Evolutionary conservation across 2,888 invertebrate genomes (phyloP).

Genomic region (Adelognathus sp.): DNA sequence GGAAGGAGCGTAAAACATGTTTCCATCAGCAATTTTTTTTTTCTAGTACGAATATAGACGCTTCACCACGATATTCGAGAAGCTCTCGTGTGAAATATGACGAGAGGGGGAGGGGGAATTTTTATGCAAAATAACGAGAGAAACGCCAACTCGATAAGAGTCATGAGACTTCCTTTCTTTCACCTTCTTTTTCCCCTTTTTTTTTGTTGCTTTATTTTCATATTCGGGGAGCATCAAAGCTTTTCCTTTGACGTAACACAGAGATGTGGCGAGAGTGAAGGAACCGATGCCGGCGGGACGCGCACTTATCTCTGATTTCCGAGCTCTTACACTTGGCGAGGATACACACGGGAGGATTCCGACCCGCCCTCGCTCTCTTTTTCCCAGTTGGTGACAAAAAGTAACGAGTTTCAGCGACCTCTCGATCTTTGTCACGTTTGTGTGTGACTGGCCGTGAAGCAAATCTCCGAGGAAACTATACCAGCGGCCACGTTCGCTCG

Average conservation of each 20-base stretch:
- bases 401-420: constrained; percentile 44
- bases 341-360: not conserved
- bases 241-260: constrained; percentile 36
- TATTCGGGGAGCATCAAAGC: not conserved
- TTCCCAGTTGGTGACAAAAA: constrained; percentile 29
- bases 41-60: not conserved
- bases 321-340: not conserved
- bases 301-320: constrained; percentile 44
- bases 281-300: not conserved
- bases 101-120: not conserved
- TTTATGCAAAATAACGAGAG: constrained; percentile 15
- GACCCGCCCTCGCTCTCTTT: not conserved
- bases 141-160: constrained; percentile 27
- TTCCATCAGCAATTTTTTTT: not conserved
- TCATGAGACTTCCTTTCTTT: not conserved
- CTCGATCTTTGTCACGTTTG: constrained; percentile 24
- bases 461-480: not conserved
- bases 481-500: not conserved
- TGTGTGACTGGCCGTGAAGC: not conserved
- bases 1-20: not conserved
- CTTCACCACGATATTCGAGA: too few species aligned
- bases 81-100: constrained; percentile 1
- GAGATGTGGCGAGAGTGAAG: not conserved
- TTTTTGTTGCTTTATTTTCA: not conserved
- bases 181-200: not conserved